Percentiles rank a stretch among this genome's conserved stretches.
Evolutionary conservation across 2,888 invertebrate genomes (phyloP).

Genomic region (Timema podura): DNA sequence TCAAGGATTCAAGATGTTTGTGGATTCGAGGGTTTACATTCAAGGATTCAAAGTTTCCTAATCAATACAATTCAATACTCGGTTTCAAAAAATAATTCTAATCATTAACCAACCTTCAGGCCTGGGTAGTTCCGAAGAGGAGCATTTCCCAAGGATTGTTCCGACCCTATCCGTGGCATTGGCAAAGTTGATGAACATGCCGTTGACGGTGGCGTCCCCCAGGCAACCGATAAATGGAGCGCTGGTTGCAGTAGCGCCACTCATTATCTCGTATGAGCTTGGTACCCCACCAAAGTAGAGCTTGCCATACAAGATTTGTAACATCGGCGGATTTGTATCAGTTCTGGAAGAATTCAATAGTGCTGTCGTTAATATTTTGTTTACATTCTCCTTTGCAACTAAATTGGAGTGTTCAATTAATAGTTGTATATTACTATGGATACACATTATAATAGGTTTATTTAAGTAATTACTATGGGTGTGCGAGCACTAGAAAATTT

Average conservation of each 20-base stretch:
- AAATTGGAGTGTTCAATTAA: no score
- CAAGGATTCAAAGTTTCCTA: no score
- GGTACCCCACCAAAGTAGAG: conserved; percentile 87
- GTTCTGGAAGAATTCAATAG: conserved; percentile 43
- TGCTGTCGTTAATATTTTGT: no score
- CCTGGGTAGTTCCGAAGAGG: conserved; percentile 27
- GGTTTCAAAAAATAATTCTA: no score
- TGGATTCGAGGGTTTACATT: no score
- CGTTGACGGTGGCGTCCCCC: conserved; percentile 87
- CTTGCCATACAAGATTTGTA: conserved; percentile 63
- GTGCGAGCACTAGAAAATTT: no score
- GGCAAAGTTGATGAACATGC: conserved; percentile 73
- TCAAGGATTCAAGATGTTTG: no score
- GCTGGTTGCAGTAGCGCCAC: conserved; percentile 52
- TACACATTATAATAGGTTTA: conserved; percentile 9
- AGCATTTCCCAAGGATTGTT: conserved; percentile 59
- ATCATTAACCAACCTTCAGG: no score
- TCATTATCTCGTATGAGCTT: conserved; percentile 50
- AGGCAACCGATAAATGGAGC: conserved; percentile 83
- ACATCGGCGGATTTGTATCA: conserved; percentile 53
- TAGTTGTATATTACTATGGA: no score
- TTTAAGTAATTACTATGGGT: no score
- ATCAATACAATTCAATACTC: no score
- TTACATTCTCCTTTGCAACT: no score
- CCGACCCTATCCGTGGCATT: conserved; percentile 57